Evolutionary conservation across 2,113 vertebrate genomes (phyloP).

Genomic region (Eulacestoma nigropectus): DNA sequence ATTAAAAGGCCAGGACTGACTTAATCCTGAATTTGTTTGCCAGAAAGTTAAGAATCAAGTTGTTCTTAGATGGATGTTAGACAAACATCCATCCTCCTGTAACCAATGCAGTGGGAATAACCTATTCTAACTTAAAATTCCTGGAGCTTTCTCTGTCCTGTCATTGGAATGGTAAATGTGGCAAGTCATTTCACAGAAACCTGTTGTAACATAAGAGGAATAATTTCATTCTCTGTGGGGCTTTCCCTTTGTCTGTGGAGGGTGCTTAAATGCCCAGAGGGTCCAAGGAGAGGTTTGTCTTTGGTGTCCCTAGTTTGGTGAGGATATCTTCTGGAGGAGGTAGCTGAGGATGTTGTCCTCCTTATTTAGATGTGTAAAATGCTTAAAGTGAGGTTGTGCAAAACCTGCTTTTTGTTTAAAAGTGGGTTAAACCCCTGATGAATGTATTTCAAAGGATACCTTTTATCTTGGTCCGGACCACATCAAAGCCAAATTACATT

Average conservation of each 20-base stretch:
- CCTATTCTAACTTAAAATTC: not conserved
- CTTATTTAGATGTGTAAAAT: not conserved
- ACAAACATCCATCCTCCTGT: not conserved
- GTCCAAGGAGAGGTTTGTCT: not conserved
- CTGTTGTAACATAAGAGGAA: not conserved
- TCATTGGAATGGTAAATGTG: not conserved
- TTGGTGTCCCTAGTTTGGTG: not conserved
- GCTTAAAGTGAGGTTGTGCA: not conserved
- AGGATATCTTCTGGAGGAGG: not conserved
- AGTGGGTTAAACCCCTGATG: not conserved
- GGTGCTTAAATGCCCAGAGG: not conserved
- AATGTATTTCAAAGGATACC: not conserved
- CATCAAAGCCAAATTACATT: constrained; percentile 1
- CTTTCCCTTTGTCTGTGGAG: not conserved
- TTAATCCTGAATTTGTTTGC: not conserved
- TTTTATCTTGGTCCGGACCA: not conserved
- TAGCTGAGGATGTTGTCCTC: not conserved
- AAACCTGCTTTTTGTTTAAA: not conserved
- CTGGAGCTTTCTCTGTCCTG: not conserved
- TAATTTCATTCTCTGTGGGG: not conserved
- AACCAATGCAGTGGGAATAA: not conserved
- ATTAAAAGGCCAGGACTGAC: not conserved
- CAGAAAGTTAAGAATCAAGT: not conserved
- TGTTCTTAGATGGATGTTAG: not conserved
- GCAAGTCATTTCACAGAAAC: not conserved